Percentiles rank a stretch among this genome's conserved stretches.
phyloP scores from a whole-genome alignment of 1,140 invertebrate species.

The Calosoma granatense region DNA sequence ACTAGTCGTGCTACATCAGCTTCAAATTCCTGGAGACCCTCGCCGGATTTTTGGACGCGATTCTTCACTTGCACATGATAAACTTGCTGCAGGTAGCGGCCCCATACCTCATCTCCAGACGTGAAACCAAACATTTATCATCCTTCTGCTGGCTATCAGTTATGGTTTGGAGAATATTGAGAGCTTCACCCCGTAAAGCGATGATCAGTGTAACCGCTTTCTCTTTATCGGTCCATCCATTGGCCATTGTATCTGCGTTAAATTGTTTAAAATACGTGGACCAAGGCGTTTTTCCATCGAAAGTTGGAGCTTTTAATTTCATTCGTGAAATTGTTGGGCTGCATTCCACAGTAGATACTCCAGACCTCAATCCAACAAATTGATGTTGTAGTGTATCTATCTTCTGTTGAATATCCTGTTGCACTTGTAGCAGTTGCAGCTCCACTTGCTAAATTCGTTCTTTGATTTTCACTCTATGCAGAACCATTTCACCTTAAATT shows the following conservation, averaged over 20 bases:
- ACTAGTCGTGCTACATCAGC: slow-evolving; percentile 7
- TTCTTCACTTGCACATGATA: slow-evolving; percentile 9
- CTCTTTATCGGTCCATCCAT: slow-evolving; percentile 8
- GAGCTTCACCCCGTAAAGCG: slow-evolving; percentile 1
- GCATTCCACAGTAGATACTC: too few relatives aligned
- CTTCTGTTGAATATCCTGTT: too few relatives aligned
- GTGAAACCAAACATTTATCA: background rate
- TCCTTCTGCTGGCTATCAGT: background rate
- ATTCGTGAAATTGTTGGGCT: too few relatives aligned
- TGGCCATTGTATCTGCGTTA: slow-evolving; percentile 11
- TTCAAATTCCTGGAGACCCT: slow-evolving; percentile 10
- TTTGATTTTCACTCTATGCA: too few relatives aligned
- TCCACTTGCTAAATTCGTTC: too few relatives aligned
- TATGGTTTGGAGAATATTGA: slow-evolving; percentile 3
- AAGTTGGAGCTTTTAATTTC: slow-evolving; percentile 7
- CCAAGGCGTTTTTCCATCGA: slow-evolving; percentile 10
- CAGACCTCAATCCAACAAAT: too few relatives aligned
- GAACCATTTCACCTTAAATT: too few relatives aligned
- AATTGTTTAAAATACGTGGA: slow-evolving; percentile 13
- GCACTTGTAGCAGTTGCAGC: too few relatives aligned
- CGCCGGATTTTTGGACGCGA: background rate
- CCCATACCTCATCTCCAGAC: slow-evolving; percentile 11
- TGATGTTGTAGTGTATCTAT: too few relatives aligned
- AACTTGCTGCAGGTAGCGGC: slow-evolving; percentile 8
- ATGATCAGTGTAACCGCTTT: slow-evolving; percentile 9